Evolutionary conservation across 2,888 invertebrate genomes (phyloP).

Genomic region (Leucophenga maculata): DNA sequence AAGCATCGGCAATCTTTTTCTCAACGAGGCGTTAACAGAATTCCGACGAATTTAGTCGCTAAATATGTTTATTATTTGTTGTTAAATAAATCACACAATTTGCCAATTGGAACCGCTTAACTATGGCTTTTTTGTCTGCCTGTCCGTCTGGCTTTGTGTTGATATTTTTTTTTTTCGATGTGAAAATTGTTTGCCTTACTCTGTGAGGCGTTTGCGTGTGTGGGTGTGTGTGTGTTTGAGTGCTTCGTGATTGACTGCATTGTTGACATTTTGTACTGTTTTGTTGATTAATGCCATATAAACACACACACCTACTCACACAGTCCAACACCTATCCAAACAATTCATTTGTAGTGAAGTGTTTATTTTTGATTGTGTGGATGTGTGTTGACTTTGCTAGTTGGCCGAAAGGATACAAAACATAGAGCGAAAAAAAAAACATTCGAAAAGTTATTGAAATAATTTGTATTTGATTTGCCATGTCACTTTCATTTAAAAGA

Average conservation of each 20-base stretch:
- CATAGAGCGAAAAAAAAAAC: not conserved
- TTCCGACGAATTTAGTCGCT: constrained; percentile 37
- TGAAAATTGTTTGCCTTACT: constrained; percentile 19
- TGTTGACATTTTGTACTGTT: constrained; percentile 41
- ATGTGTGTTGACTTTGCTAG: constrained; percentile 10
- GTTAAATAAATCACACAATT: constrained; percentile 62
- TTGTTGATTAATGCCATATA: constrained; percentile 58
- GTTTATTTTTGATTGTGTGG: constrained; percentile 26
- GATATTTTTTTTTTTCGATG: constrained; percentile 35
- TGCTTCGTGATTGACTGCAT: constrained; percentile 33
- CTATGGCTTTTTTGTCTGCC: constrained; percentile 12
- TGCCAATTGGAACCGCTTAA: constrained; percentile 59
- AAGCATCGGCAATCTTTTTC: no score
- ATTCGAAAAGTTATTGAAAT: not conserved
- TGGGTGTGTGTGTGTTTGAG: constrained; percentile 12
- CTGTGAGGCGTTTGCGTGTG: not conserved
- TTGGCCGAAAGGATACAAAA: not conserved
- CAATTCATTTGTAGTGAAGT: constrained; percentile 43
- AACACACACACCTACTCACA: constrained; percentile 26
- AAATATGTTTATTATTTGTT: constrained; percentile 67
- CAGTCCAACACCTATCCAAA: constrained; percentile 33
- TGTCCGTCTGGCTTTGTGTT: constrained; percentile 14
- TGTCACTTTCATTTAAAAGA: no score
- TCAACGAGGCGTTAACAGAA: no score
- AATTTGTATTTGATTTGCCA: not conserved